Conservation (phyloP, 1,140 invertebrate genomes). For the Drosophila bipectinata region DNA sequence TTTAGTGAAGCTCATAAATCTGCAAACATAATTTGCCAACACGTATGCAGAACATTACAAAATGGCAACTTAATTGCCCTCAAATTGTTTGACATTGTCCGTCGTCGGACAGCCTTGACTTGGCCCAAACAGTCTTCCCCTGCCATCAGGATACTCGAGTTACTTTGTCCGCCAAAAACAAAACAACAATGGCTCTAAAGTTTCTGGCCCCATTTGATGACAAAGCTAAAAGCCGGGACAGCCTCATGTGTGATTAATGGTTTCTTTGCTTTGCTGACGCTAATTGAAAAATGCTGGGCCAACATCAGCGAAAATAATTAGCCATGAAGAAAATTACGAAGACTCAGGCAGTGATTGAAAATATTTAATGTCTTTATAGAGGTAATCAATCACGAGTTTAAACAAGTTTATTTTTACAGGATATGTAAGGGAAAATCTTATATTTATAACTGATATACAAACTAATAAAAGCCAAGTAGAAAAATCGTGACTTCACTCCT, state of each 20-base stretch:
- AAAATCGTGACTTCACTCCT: not conserved
- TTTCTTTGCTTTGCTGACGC: conserved; percentile 69
- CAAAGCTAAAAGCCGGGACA: conserved; percentile 45
- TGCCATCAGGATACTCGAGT: conserved; percentile 42
- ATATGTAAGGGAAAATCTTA: not conserved
- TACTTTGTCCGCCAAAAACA: conserved; percentile 20
- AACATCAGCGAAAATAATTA: conserved; percentile 29
- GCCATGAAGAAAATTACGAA: not conserved
- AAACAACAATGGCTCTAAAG: conserved; percentile 41
- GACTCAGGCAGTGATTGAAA: conserved; percentile 18
- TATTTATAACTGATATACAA: not conserved
- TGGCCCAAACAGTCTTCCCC: conserved; percentile 13
- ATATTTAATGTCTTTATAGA: conserved; percentile 10
- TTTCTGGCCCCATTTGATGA: conserved; percentile 55
- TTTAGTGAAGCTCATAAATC: conserved; percentile 60
- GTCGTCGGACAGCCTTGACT: conserved; percentile 23
- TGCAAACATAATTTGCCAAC: conserved; percentile 65
- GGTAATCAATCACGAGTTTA: conserved; percentile 9
- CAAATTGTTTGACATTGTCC: conserved; percentile 69
- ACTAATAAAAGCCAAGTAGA: not conserved
- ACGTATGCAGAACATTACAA: conserved; percentile 71
- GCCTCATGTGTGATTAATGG: conserved; percentile 65
- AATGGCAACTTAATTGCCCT: conserved; percentile 75
- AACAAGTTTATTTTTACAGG: too few species aligned
- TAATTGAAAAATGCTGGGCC: conserved; percentile 70